Evolutionary conservation across 2,113 vertebrate genomes (phyloP).

Genomic region (Coptodon bakossiorum): DNA sequence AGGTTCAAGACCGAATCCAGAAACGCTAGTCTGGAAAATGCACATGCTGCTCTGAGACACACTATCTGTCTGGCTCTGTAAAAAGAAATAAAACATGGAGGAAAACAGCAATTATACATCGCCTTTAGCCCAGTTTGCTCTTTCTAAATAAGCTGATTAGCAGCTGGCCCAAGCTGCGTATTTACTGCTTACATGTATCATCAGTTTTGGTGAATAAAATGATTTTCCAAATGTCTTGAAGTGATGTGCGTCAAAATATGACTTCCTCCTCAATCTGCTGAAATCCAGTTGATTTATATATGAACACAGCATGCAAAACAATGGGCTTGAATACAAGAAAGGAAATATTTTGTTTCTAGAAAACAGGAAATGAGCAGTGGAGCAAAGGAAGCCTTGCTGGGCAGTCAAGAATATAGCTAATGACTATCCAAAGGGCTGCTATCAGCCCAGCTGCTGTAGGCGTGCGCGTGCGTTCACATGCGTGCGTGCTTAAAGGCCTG

Average conservation of each 20-base stretch:
- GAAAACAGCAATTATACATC: conserved; percentile 4
- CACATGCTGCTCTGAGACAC: background rate
- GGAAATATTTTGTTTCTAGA: background rate
- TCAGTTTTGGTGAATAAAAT: background rate
- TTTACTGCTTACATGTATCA: background rate
- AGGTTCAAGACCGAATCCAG: background rate
- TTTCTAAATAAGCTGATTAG: background rate
- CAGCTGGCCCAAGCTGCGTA: background rate
- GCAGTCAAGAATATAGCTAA: background rate
- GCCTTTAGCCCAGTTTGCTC: background rate
- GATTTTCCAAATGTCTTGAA: background rate
- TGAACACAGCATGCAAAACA: background rate
- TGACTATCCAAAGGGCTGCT: background rate
- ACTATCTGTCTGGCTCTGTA: background rate
- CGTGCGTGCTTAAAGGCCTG: background rate
- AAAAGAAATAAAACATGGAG: conserved; percentile 5
- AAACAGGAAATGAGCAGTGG: conserved; percentile 5
- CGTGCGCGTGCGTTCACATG: background rate
- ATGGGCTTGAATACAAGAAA: background rate
- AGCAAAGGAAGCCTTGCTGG: conserved; percentile 4
- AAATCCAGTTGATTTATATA: background rate
- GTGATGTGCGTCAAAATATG: background rate
- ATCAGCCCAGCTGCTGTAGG: background rate
- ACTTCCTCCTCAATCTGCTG: background rate
- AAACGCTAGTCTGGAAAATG: background rate